phyloP scores from a whole-genome alignment of 1,140 invertebrate species.

The Brachionus sp. region DNA sequence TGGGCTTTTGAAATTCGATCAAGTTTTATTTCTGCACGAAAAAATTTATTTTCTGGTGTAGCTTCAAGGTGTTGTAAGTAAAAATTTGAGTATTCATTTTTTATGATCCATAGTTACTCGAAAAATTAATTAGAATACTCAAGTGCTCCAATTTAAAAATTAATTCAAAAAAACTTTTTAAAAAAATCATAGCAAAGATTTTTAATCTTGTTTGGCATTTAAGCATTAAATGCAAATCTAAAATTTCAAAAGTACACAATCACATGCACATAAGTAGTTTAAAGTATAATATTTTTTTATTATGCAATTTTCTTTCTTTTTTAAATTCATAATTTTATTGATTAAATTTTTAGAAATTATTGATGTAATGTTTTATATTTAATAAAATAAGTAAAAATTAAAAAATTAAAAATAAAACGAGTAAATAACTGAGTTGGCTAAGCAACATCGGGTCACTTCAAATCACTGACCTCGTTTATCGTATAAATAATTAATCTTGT shows the following conservation, averaged over 20 bases:
- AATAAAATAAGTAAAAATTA: background rate
- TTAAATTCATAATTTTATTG: conserved; percentile 19
- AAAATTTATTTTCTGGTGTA: background rate
- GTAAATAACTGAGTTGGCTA: background rate
- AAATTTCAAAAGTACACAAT: conserved; percentile 9
- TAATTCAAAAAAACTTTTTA: background rate
- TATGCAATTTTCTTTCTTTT: background rate
- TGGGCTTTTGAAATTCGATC: background rate
- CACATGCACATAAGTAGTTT: background rate
- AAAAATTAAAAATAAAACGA: background rate
- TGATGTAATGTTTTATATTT: background rate
- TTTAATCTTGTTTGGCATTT: background rate
- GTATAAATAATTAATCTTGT: background rate
- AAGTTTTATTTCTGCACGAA: background rate
- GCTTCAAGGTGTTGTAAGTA: background rate
- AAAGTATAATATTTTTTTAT: background rate
- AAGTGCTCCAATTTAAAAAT: background rate
- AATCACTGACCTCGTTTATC: background rate
- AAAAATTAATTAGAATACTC: background rate
- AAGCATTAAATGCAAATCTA: background rate
- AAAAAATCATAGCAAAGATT: too few relatives aligned
- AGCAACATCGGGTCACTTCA: background rate
- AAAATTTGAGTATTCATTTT: background rate
- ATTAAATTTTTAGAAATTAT: background rate
- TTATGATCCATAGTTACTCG: background rate